Percentiles rank a stretch among this genome's conserved stretches.
These are phyloP conservation scores for Misgurnus anguillicaudatus DNA, from an alignment of 2,113 vertebrate genomes.

Conservation along the genomic window DNA sequence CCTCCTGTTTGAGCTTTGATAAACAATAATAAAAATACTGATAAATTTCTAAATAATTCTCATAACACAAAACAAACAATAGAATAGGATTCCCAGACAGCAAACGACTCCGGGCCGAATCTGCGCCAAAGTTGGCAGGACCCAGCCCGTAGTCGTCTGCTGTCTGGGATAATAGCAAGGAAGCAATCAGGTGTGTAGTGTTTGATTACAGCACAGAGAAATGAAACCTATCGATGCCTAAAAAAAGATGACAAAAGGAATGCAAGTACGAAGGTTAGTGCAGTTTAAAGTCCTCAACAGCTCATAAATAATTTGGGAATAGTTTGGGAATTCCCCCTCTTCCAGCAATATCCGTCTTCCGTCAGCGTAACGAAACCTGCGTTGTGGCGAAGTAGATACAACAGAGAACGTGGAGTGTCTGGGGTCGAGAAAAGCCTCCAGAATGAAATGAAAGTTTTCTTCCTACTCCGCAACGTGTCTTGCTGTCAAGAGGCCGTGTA, in stretches of 20 bases:
- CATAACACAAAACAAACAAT: constrained; percentile 15
- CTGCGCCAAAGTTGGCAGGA: too few relatives aligned
- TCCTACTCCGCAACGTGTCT: constrained; percentile 22
- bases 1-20: constrained; percentile 54
- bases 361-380: not conserved
- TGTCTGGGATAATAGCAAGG: constrained; percentile 1
- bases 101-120: too few relatives aligned
- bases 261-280: constrained; percentile 47
- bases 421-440: not conserved
- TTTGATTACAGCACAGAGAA: not conserved
- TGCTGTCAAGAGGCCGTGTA: constrained; percentile 42
- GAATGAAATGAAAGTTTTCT: constrained; percentile 32
- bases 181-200: constrained; percentile 22
- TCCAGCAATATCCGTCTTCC: constrained; percentile 31
- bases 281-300: constrained; percentile 32
- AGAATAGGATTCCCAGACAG: too few relatives aligned
- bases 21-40: constrained; percentile 62
- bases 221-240: constrained; percentile 32
- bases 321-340: constrained; percentile 22
- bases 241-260: constrained; percentile 34
- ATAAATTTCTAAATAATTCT: constrained; percentile 42
- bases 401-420: constrained; percentile 13
- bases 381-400: too few relatives aligned
- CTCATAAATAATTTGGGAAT: constrained; percentile 49
- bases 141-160: too few relatives aligned